Percentiles rank a stretch among this genome's conserved stretches.
Conservation (phyloP, 2,888 invertebrate genomes). For the Malacosoma neustria region DNA sequence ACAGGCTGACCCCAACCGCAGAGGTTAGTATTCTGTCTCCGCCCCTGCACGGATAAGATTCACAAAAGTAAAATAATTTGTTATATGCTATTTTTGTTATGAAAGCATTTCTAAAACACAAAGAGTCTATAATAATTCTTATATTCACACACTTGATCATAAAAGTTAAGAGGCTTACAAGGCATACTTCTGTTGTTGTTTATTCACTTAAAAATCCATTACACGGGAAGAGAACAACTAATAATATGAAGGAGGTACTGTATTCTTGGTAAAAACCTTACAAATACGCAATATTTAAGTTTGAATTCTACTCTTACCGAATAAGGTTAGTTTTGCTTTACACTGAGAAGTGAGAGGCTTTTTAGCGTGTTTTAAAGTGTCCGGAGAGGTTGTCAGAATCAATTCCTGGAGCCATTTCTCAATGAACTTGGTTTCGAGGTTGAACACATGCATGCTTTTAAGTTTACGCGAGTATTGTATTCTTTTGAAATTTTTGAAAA, state of each 20-base stretch:
- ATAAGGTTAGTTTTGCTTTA: slow-evolving; percentile 18
- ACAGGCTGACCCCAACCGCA: too few species aligned
- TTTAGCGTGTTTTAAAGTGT: slow-evolving; percentile 55
- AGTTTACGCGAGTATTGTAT: slow-evolving; percentile 50
- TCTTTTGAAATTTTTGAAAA: background rate
- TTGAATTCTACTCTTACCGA: slow-evolving; percentile 1
- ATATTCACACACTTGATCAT: background rate
- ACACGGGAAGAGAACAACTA: slow-evolving; percentile 62
- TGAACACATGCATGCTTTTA: slow-evolving; percentile 61
- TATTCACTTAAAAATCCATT: slow-evolving; percentile 72
- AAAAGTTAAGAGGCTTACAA: background rate
- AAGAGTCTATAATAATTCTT: background rate
- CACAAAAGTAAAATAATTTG: too few species aligned
- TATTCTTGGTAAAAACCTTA: slow-evolving; percentile 35
- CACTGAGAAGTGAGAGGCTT: slow-evolving; percentile 23
- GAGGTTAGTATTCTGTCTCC: too few species aligned
- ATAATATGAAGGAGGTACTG: slow-evolving; percentile 53
- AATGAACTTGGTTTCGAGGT: slow-evolving; percentile 47
- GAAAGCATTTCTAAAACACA: too few species aligned
- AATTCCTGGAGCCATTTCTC: slow-evolving; percentile 67
- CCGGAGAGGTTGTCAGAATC: slow-evolving; percentile 57
- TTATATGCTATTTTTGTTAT: too few species aligned
- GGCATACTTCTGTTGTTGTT: slow-evolving; percentile 44
- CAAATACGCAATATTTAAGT: slow-evolving; percentile 7
- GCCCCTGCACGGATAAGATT: too few species aligned